Evolutionary conservation across 1,140 invertebrate genomes (phyloP).

Genomic region (Pollicipes pollicipes): DNA sequence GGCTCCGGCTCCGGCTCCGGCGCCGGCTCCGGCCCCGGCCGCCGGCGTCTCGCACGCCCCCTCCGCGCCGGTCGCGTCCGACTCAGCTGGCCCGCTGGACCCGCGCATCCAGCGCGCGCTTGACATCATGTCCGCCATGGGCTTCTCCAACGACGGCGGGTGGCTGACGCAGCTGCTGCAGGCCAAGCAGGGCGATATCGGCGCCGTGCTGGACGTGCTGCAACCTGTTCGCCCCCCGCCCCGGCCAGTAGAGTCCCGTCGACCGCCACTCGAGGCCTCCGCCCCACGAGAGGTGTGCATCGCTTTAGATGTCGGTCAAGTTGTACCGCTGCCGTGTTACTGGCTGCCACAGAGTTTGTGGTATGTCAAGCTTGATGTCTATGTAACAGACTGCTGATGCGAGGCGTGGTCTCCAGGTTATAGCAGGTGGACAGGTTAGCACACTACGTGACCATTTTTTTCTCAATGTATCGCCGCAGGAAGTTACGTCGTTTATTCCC

Average conservation of each 20-base stretch:
- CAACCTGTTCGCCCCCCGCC: slow-evolving; percentile 17
- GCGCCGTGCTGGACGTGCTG: slow-evolving; percentile 46
- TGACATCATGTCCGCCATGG: slow-evolving; percentile 56
- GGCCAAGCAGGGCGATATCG: slow-evolving; percentile 46
- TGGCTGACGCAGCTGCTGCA: slow-evolving; percentile 38
- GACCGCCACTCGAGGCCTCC: too few relatives aligned
- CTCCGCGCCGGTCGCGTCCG: background rate
- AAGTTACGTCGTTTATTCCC: too few relatives aligned
- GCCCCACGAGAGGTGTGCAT: too few relatives aligned
- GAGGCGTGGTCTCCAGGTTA: too few relatives aligned
- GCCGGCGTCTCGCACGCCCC: background rate
- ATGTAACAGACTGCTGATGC: too few relatives aligned
- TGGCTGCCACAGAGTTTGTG: too few relatives aligned
- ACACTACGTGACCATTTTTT: too few relatives aligned
- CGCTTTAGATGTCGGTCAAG: too few relatives aligned
- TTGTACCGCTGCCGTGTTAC: too few relatives aligned
- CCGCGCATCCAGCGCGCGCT: slow-evolving; percentile 39
- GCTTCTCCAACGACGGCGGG: slow-evolving; percentile 52
- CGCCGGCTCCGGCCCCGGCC: background rate
- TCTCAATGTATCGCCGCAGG: too few relatives aligned
- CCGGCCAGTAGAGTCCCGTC: background rate
- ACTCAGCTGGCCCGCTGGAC: slow-evolving; percentile 23
- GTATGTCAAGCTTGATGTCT: too few relatives aligned
- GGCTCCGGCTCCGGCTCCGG: background rate
- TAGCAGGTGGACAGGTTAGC: too few relatives aligned